Conservation (phyloP, 2,113 vertebrate species). For the Zosterops hypoxanthus region DNA sequence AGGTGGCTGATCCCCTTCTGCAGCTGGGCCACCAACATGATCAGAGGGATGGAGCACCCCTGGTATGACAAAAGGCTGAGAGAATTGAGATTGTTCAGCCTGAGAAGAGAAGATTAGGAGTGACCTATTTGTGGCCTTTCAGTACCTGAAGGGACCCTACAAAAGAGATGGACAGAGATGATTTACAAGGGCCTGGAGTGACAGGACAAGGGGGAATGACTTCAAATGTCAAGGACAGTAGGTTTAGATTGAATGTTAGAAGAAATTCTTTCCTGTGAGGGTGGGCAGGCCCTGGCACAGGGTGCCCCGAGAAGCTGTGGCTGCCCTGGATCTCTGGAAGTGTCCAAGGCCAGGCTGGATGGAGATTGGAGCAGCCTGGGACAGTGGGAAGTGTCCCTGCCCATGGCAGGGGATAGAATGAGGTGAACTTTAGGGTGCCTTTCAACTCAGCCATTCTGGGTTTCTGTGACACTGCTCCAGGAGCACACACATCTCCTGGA, state of each 20-base stretch:
- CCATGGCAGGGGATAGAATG: too few relatives aligned
- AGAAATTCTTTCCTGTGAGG: not conserved
- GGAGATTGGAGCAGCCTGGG: not conserved
- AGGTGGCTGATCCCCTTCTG: accelerated
- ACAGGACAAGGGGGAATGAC: not conserved
- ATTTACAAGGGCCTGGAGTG: not conserved
- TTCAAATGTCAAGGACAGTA: not conserved
- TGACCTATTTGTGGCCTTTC: not conserved
- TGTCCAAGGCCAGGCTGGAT: not conserved
- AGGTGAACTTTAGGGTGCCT: not conserved
- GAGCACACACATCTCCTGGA: not conserved
- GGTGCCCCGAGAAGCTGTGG: not conserved
- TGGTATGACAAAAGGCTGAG: not conserved
- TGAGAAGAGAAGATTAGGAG: not conserved
- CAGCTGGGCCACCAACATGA: not conserved
- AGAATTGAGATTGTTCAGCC: not conserved
- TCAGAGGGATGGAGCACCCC: not conserved
- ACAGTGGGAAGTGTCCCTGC: not conserved
- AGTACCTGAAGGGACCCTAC: not conserved
- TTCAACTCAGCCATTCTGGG: not conserved
- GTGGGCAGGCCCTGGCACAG: not conserved
- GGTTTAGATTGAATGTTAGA: not conserved
- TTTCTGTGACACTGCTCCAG: accelerated
- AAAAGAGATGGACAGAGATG: not conserved
- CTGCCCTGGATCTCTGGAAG: not conserved